Percentiles rank a stretch among this genome's conserved stretches.
phyloP scores from a whole-genome alignment of 2,113 vertebrate species.

The Odocoileus hemionus region DNA sequence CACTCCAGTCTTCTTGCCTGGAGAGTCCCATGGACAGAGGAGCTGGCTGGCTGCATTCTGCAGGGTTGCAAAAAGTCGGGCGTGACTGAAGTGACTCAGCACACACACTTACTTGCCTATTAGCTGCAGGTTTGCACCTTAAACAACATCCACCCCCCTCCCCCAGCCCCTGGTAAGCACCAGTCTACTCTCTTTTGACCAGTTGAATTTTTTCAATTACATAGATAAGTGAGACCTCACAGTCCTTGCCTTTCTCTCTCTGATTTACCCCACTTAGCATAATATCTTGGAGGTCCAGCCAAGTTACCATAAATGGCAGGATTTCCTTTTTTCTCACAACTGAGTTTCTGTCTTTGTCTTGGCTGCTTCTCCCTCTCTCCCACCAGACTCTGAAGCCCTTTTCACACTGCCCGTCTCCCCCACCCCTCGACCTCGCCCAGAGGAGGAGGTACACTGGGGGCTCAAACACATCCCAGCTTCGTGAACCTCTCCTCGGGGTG shows the following conservation, averaged over 20 bases:
- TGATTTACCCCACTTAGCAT: not conserved
- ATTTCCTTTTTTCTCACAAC: not conserved
- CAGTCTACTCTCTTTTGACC: not conserved
- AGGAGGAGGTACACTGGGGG: not conserved
- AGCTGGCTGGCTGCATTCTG: not conserved
- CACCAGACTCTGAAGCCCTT: not conserved
- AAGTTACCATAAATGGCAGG: not conserved
- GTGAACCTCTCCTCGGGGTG: not conserved
- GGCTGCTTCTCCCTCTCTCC: not conserved
- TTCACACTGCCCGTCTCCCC: not conserved
- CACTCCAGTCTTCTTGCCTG: not conserved
- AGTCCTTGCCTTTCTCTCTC: not conserved
- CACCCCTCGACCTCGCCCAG: not conserved
- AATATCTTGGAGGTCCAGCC: not conserved
- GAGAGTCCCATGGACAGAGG: not conserved
- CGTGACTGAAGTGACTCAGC: not conserved
- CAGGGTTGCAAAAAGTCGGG: not conserved
- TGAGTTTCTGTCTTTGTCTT: not conserved
- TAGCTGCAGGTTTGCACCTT: not conserved
- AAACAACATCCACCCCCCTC: not conserved
- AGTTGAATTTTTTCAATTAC: not conserved
- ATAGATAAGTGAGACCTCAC: not conserved
- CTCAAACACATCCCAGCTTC: not conserved
- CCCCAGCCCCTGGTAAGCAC: not conserved
- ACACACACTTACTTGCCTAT: not conserved